Conservation (phyloP, 2,113 vertebrate genomes). For the Himantopus leucocephalus region DNA sequence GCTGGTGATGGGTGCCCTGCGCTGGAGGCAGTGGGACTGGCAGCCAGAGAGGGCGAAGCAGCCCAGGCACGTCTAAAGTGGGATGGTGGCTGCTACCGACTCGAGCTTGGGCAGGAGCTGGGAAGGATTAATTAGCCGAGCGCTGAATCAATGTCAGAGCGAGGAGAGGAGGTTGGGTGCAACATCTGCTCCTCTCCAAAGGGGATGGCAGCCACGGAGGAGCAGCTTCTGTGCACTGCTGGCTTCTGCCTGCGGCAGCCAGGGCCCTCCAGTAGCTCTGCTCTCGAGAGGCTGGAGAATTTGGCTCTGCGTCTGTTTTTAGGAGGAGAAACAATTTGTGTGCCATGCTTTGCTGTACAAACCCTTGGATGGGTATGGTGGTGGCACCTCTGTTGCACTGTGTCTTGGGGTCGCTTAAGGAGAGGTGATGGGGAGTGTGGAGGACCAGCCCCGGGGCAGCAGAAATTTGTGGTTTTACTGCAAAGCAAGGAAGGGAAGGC, state of each 20-base stretch:
- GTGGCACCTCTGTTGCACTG: accelerated
- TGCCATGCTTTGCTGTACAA: neutral
- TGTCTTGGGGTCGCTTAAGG: neutral
- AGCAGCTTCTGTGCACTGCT: neutral
- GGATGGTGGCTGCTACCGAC: neutral
- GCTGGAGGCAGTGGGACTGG: neutral
- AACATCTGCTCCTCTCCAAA: neutral
- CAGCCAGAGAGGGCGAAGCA: neutral
- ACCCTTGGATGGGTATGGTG: neutral
- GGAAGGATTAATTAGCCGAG: slow-evolving; percentile 13
- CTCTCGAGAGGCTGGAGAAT: neutral
- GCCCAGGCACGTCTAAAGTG: neutral
- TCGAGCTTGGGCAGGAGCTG: neutral
- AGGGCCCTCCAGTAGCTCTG: neutral
- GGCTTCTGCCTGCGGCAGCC: neutral
- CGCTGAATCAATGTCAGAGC: neutral
- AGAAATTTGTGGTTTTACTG: neutral
- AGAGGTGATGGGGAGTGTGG: accelerated
- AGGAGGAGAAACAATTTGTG: neutral
- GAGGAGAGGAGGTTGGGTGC: neutral
- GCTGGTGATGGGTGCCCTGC: neutral
- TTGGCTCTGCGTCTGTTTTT: neutral
- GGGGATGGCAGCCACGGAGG: neutral
- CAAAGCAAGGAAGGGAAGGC: neutral
- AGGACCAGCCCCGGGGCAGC: neutral